phyloP scores from a whole-genome alignment of 2,888 invertebrate species.

The Oxyteleia sp. region DNA sequence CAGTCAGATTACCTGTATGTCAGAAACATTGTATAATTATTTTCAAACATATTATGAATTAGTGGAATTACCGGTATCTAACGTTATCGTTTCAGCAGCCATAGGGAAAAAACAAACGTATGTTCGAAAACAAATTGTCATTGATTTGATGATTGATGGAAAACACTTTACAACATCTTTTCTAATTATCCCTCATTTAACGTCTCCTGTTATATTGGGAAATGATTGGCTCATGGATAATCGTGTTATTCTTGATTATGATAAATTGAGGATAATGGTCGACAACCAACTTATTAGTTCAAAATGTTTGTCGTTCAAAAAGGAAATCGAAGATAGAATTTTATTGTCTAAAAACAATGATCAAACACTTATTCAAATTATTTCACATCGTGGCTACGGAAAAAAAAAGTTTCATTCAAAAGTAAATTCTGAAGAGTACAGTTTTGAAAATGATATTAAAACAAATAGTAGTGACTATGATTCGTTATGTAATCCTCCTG shows the following conservation, averaged over 20 bases:
- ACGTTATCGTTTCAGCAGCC: slow-evolving; percentile 55
- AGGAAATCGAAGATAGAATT: too few relatives aligned
- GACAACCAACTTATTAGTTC: too few relatives aligned
- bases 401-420: too few relatives aligned
- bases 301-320: too few relatives aligned
- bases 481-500: too few relatives aligned
- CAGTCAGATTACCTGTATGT: slow-evolving; percentile 72
- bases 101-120: slow-evolving; percentile 53
- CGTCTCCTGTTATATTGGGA: slow-evolving; percentile 47
- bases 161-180: slow-evolving; percentile 4
- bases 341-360: too few relatives aligned
- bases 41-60: slow-evolving; percentile 31
- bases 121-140: slow-evolving; percentile 53
- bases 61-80: slow-evolving; percentile 55
- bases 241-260: slow-evolving; percentile 25
- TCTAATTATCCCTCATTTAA: slow-evolving; percentile 39
- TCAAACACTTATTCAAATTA: too few relatives aligned
- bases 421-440: too few relatives aligned
- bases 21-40: slow-evolving; percentile 48
- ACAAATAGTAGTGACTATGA: too few relatives aligned
- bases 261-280: too few relatives aligned
- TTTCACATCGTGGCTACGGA: too few relatives aligned
- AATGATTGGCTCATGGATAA: slow-evolving; percentile 56
- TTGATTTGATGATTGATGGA: slow-evolving; percentile 42
- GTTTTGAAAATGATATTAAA: too few relatives aligned